phyloP scores from a whole-genome alignment of 2,888 invertebrate species.

The Epirrhoe tristata region DNA sequence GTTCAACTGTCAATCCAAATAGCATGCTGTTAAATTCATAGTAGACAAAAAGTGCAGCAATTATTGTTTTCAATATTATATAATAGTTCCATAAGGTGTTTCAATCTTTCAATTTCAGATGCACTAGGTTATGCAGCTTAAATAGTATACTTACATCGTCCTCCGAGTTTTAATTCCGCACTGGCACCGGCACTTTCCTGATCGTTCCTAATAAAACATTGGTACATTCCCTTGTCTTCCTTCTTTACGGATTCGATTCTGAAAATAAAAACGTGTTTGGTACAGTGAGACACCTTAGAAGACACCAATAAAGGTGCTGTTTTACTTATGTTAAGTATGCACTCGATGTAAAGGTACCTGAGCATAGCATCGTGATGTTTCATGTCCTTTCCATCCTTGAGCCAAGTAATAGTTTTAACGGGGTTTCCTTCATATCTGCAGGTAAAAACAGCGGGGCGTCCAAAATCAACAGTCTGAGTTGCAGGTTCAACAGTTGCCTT shows the following conservation, averaged over 20 bases:
- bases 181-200: constrained; percentile 97
- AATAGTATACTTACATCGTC: constrained; percentile 88
- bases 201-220: constrained; percentile 97
- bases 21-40: constrained; percentile 12
- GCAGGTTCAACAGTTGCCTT: constrained; percentile 95
- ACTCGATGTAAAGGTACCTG: constrained; percentile 59
- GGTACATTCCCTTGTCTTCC: constrained; percentile 98
- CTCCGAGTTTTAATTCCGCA: constrained; percentile 96
- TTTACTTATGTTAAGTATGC: too few relatives aligned
- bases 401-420: constrained; percentile 95
- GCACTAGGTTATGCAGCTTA: background rate
- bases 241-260: constrained; percentile 96
- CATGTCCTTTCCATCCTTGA: constrained; percentile 95
- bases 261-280: constrained; percentile 37
- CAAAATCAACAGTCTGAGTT: constrained; percentile 96
- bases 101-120: too few relatives aligned
- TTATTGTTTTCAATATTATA: background rate
- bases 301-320: background rate
- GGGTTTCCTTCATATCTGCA: constrained; percentile 97
- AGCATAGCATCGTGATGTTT: constrained; percentile 93
- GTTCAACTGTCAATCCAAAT: constrained; percentile 88
- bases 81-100: too few relatives aligned
- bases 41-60: background rate
- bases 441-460: constrained; percentile 95
- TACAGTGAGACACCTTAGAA: background rate